These are phyloP conservation scores for Campylomormyrus numenius DNA, from an alignment of 2,113 vertebrate species.

Conservation along the genomic window DNA sequence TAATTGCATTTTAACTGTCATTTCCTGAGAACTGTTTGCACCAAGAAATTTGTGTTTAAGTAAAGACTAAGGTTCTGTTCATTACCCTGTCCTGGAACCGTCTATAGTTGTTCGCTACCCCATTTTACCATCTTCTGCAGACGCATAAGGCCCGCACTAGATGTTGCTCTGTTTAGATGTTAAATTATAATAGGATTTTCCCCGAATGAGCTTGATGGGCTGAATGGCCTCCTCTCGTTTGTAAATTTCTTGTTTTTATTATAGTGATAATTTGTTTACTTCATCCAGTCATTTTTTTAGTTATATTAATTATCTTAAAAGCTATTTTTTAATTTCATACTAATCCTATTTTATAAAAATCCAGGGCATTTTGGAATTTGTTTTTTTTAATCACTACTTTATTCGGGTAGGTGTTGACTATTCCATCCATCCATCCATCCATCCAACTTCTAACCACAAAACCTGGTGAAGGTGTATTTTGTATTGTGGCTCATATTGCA, in stretches of 20 bases:
- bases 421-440: neutral
- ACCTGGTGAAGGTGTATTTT: neutral
- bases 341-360: neutral
- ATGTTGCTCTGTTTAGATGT: neutral
- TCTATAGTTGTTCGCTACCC: neutral
- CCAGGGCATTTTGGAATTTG: neutral
- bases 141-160: neutral
- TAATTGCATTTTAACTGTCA: conserved; percentile 28
- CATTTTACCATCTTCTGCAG: conserved; percentile 8
- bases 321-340: neutral
- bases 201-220: no score
- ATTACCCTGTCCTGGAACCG: conserved; percentile 1
- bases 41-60: conserved; percentile 52
- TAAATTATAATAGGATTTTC: neutral
- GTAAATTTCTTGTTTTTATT: neutral
- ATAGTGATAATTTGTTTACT: neutral
- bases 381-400: neutral
- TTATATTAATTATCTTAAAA: neutral
- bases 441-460: neutral
- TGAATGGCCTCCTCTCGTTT: no score
- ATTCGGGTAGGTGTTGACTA: neutral
- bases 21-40: conserved; percentile 28
- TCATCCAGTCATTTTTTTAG: neutral
- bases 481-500: neutral
- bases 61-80: conserved; percentile 31